A percentile compares a stretch with the other conserved stretches of the same genome.
Conservation (phyloP, 2,888 invertebrate species). For the Drosophila nigritarsus region DNA sequence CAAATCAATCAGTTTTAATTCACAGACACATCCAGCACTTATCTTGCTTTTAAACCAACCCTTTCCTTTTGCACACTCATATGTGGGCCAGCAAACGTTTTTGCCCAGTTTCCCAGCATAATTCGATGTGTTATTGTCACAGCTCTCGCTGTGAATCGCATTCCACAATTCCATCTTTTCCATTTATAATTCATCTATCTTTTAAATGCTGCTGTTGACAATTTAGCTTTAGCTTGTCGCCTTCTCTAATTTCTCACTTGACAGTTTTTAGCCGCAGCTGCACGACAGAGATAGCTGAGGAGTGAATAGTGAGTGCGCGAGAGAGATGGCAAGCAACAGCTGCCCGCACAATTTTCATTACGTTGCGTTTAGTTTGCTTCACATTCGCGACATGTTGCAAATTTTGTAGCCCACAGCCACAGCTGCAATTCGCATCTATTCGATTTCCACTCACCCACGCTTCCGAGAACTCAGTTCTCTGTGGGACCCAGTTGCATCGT, state of each 20-base stretch:
- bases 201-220: conserved; percentile 57
- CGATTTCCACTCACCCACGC: not conserved
- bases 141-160: conserved; percentile 10
- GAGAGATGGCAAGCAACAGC: conserved; percentile 1
- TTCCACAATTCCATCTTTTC: conserved; percentile 13
- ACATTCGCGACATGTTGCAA: conserved; percentile 58
- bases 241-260: conserved; percentile 52
- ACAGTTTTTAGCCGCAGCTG: conserved; percentile 47
- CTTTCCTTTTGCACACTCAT: conserved; percentile 1
- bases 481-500: conserved; percentile 27
- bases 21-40: conserved; percentile 18
- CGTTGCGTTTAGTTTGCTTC: conserved; percentile 43
- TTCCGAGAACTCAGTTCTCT: conserved; percentile 12
- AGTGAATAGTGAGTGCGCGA: not conserved
- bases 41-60: conserved; percentile 2
- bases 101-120: conserved; percentile 23
- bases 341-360: conserved; percentile 54
- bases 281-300: not conserved
- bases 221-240: conserved; percentile 56
- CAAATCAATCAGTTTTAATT: conserved; percentile 42
- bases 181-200: conserved; percentile 34
- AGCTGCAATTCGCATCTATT: conserved; percentile 19
- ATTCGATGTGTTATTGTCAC: conserved; percentile 38
- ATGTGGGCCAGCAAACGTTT: conserved; percentile 31
- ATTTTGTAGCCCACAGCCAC: conserved; percentile 29